Evolutionary conservation across 2,888 invertebrate species (phyloP).

Genomic region (Scaptomyza flava): DNA sequence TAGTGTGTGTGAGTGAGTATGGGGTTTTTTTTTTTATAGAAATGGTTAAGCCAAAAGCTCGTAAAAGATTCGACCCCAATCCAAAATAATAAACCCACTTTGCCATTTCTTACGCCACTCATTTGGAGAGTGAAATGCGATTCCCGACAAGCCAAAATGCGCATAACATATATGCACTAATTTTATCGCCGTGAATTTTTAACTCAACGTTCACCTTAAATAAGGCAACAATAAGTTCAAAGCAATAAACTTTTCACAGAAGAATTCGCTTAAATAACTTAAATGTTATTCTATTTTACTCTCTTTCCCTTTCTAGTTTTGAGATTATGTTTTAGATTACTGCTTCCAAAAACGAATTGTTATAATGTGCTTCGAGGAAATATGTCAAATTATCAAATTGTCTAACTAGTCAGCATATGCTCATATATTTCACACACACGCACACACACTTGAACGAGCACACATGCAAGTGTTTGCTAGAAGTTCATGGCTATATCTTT

Average conservation of each 20-base stretch:
- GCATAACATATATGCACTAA: conserved; percentile 51
- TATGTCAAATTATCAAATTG: conserved; percentile 7
- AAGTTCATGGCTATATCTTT: conserved; percentile 9
- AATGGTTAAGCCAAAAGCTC: conserved; percentile 49
- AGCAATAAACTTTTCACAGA: neutral
- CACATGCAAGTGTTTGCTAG: neutral
- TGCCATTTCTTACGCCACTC: conserved; percentile 45
- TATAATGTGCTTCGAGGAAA: conserved; percentile 3
- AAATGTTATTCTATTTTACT: neutral
- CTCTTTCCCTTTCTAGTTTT: neutral
- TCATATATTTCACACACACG: neutral
- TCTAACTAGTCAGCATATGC: conserved; percentile 1
- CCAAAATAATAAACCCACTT: conserved; percentile 32
- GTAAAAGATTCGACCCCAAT: conserved; percentile 62
- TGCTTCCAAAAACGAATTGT: conserved; percentile 1
- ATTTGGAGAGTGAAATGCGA: conserved; percentile 29
- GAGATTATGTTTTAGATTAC: conserved; percentile 1
- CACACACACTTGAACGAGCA: neutral
- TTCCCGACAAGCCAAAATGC: conserved; percentile 42
- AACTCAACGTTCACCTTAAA: neutral
- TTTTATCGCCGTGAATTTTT: conserved; percentile 40
- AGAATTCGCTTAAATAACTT: neutral
- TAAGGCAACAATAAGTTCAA: too few species aligned
- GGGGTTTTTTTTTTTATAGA: neutral
- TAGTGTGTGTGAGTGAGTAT: conserved; percentile 6